Evolutionary conservation across 1,140 invertebrate species (phyloP).

Genomic region (Heliothis virescens): DNA sequence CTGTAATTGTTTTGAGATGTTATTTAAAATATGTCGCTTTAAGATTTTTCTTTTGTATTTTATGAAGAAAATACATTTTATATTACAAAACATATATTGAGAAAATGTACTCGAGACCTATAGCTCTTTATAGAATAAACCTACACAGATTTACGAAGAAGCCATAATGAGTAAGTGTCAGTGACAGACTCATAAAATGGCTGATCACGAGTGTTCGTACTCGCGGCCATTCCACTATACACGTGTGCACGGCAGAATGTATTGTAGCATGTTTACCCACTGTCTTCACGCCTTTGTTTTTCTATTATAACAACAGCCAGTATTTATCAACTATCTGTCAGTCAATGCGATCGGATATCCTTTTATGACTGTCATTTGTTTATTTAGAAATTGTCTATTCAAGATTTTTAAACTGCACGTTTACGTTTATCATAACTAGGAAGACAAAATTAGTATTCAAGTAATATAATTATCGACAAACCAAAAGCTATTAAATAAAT

Average conservation of each 20-base stretch:
- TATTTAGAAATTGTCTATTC: no score
- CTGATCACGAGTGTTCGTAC: not conserved
- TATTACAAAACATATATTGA: no score
- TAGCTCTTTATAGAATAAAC: not conserved
- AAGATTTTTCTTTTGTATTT: not conserved
- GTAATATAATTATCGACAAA: no score
- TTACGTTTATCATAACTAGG: not conserved
- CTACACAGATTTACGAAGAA: not conserved
- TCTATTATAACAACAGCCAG: slow-evolving; percentile 10
- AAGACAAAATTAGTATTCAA: no score
- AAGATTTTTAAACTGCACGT: no score
- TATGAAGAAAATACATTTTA: not conserved
- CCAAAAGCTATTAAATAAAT: no score
- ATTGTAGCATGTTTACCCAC: slow-evolving; percentile 29
- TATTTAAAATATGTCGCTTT: slow-evolving; percentile 7
- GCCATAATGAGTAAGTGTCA: not conserved
- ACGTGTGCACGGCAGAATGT: not conserved
- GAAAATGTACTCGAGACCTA: no score
- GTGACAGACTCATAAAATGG: not conserved
- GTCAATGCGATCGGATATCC: not conserved
- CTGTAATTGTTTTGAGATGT: slow-evolving; percentile 4
- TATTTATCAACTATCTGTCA: slow-evolving; percentile 7
- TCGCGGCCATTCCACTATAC: not conserved
- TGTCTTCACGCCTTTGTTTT: slow-evolving; percentile 18
- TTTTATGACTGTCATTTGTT: not conserved